Base-by-base conservation (phyloP, 53 echinoderm and acorn worm species). In the Luidia sarsii region DNA sequence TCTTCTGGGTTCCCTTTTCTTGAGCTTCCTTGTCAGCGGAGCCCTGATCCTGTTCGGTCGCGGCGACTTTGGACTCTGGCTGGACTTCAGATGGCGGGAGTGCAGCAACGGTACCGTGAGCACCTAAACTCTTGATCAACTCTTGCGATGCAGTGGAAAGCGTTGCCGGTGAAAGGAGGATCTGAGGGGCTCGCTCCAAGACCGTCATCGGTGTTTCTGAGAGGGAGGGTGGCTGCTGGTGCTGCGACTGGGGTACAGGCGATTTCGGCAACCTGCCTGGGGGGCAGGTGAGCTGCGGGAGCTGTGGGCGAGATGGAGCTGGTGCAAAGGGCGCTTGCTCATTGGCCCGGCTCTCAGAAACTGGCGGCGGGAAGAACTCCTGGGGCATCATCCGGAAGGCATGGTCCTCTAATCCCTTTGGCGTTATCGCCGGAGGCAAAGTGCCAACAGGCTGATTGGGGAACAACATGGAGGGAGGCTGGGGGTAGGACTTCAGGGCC, bases 111-210 rank as follows among this genome's bases (percentile, higher is more conserved):
- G 72, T 57, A 25, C 72, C 72, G 56, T 72, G 72, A 24, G 72
- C 72, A 23, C 54, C 72, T 3, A 72, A 34, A 25, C 72, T 72
- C 55, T 72, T 37, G 34, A 72, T 54, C 56, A 72, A 57, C 22
- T 72, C 72, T 37, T 72, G 45, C 10, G 65, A 69, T 30, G 71
- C 51, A 57, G 80, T 49, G 27, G 79, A 48, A 56, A 79, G 67
- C 1, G 59, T 35, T 33, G 67, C 57, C 4, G 79, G 64, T 2
- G 67, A 71, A 24, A 59, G 3, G 5, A 77, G 25, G 51, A 50
- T 67, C 31, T 84, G 45, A 15, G 65, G 57, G 29, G 80, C 66
- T 50, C 51, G 19, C 48, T 65, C 67, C 48, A 54, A 53, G 39
- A 54, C 49, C 25, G 60, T 59, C 72, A 62, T 60, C 24, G 48